These are phyloP conservation scores for Neolamprologus longior DNA, from an alignment of 2,113 vertebrate genomes.

Conservation along the genomic window DNA sequence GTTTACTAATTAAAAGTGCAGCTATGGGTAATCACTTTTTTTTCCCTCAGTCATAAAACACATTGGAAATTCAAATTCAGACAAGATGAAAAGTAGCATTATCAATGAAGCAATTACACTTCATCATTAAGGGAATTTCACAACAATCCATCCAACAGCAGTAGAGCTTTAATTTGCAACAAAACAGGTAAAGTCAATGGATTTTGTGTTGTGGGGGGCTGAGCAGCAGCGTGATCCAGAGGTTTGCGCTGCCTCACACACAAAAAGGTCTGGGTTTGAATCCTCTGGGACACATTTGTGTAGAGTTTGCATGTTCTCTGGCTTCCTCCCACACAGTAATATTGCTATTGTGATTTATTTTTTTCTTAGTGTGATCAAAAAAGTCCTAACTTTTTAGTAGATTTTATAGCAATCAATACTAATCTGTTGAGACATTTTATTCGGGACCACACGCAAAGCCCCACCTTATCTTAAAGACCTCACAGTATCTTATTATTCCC, in stretches of 20 bases:
- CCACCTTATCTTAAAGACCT: background rate
- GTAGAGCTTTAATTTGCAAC: background rate
- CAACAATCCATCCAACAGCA: background rate
- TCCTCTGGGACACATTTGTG: background rate
- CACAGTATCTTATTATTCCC: background rate
- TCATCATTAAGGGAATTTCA: background rate
- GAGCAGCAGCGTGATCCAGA: background rate
- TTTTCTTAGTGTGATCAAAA: background rate
- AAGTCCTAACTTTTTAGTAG: background rate
- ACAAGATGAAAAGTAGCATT: background rate
- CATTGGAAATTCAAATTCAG: background rate
- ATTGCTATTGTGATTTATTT: background rate
- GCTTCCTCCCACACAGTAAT: background rate
- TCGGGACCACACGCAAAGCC: background rate
- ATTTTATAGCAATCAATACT: background rate
- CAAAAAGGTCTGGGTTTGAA: background rate
- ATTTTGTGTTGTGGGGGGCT: background rate
- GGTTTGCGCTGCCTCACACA: background rate
- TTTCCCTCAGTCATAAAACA: background rate
- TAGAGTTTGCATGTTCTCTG: background rate
- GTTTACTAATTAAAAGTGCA: background rate
- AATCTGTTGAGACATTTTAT: background rate
- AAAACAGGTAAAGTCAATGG: background rate
- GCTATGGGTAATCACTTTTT: background rate
- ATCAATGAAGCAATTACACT: background rate